Base-by-base conservation (phyloP, 2,797 vertebrate species). In the Ibycter americanus region DNA sequence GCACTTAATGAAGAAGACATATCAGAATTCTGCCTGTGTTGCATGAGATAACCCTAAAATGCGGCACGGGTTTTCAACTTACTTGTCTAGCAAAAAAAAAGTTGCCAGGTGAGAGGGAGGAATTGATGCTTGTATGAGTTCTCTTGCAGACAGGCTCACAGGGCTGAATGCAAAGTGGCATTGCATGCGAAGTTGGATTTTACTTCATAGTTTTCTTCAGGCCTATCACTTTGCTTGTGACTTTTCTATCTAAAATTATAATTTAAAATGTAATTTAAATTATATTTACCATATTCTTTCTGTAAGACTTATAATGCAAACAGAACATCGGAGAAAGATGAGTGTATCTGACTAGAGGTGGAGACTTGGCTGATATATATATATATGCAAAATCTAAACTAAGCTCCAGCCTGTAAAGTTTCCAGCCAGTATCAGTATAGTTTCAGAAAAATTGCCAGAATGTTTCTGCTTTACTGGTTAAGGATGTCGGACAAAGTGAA, bases 1-100 rank as follows among this genome's bases (percentile, higher is more conserved):
- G 96, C 91, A 77, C 91, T 97, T 98, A 98, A 98, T 98, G 97
- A 96, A 97, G 96, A 95, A 96, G 89, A 61, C 89, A 36, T 94
- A 97, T 96, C 97, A 93, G 95, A 96, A 94, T 96, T 96, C 87
- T 58, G 87, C 70, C 82, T 65, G 4, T 87, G 82, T 89, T 97
- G 94, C 80, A 36, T 32, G 25, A 95, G 96, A 91, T 90, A 96
- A 76, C 91, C 93, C 97, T 76, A 66, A 89, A 96, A 93, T 79
- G 82, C 96, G 81, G 72, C 76, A 70, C 3, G 4, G 67, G 81
- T 97, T 97, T 97, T 93, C 78, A 94, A 76, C 81, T 93, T 88
- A 61, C 77, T 95, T 23, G 15, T 96, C 87, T 65, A 97, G 90
- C 76, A 85, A 86, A 90, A 89, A 90, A 87, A 82, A 93, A 62